phyloP scores from a whole-genome alignment of 2,797 vertebrate species.

The Melanotaenia boesemani region DNA sequence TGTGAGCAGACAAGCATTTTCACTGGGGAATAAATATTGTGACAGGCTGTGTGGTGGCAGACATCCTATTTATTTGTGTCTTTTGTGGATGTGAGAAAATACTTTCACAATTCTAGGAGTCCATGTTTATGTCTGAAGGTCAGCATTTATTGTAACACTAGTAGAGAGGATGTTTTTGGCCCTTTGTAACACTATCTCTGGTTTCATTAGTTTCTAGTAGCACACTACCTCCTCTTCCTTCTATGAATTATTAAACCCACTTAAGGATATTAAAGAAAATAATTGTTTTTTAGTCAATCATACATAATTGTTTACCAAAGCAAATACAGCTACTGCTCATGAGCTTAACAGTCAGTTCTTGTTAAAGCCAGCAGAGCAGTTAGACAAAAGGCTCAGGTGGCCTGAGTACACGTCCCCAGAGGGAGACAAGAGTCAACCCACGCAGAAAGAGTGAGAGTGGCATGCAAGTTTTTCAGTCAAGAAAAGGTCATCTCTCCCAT shows the following conservation, averaged over 20 bases:
- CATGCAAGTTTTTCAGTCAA: constrained; percentile 67
- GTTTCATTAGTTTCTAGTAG: background rate
- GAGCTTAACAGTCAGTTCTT: constrained; percentile 36
- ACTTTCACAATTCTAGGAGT: constrained; percentile 23
- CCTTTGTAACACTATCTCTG: background rate
- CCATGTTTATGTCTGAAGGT: constrained; percentile 13
- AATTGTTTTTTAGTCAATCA: constrained; percentile 19
- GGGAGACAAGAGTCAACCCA: constrained; percentile 65
- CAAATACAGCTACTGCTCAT: constrained; percentile 58
- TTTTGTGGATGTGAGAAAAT: constrained; percentile 18
- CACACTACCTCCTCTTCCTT: constrained; percentile 15
- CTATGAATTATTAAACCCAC: constrained; percentile 8
- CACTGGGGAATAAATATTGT: constrained; percentile 56
- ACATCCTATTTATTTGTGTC: constrained; percentile 21
- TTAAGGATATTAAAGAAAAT: constrained; percentile 9
- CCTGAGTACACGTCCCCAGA: constrained; percentile 65
- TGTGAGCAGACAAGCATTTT: constrained; percentile 37
- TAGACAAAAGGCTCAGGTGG: constrained; percentile 75
- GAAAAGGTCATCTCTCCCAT: constrained; percentile 73
- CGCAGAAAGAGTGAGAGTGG: constrained; percentile 72
- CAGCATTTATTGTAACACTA: background rate
- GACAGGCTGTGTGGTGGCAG: constrained; percentile 37
- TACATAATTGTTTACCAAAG: constrained; percentile 41
- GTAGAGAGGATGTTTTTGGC: background rate
- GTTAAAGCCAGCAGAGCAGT: constrained; percentile 56